Base-by-base conservation (phyloP, 2,797 vertebrate genomes). In the Stomatorhinus walkeri region DNA sequence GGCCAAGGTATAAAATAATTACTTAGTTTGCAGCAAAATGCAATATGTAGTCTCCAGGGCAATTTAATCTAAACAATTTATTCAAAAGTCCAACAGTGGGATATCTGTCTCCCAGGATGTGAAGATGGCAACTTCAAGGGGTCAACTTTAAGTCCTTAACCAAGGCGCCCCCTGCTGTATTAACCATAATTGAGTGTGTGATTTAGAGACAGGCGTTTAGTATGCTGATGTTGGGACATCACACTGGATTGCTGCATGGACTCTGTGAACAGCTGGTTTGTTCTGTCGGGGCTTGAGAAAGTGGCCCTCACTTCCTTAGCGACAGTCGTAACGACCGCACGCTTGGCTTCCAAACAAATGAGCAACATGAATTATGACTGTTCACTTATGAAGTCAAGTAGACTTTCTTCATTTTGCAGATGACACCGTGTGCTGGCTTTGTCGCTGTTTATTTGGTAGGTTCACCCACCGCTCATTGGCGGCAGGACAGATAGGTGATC, bases 361-460 rank as follows among this genome's bases (percentile, higher is more conserved):
- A 51, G 32, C 36, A 40, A 22, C 49, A 59, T 87, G 85, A 87
- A 61, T 87, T 43, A 61, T 43, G 52, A 46, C 54, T 87, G 54
- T 87, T 87, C 36, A n/a, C 32, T 61, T 36, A 43, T 64, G 85
- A 87, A 61, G 85, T 87, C 85, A 87, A 56, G 85, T 59, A 52
- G 5, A 59, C 54, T 52, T 24, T 32, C 24, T 36, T 61, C 52
- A 85, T 85, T 85, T 52, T 85, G 5, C 22, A 49, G 24, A 85
- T 51, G 84, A 85, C 84, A 54, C 48, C 0, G 24, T 81, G 32
- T 4, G 46, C 84, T 54, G 48, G 5, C 48, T 56, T 2, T 86
- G 28, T 56, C 49, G 28, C 22, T 32, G 22, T 54, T 86, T 52
- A 32, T 19, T 12, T 32, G 49, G 48, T 3, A 28, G 46, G 24